Conservation (phyloP, 2,797 vertebrate species). For the Xenops minutus region DNA sequence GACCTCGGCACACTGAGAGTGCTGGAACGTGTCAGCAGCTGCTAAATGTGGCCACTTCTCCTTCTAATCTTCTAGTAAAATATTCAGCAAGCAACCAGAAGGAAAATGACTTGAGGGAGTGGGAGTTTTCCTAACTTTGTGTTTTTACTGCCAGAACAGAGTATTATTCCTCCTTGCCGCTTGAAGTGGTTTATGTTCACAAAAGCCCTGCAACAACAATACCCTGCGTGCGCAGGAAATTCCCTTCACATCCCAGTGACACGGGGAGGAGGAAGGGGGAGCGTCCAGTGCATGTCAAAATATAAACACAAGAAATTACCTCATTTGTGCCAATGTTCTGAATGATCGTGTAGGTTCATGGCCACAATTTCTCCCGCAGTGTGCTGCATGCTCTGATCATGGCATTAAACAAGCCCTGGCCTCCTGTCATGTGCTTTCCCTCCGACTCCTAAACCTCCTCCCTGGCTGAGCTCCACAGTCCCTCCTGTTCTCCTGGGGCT, state of each 20-base stretch:
- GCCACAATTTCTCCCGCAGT: not conserved
- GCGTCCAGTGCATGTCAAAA: not conserved
- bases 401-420: not conserved
- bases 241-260: slow-evolving; percentile 25
- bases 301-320: slow-evolving; percentile 21
- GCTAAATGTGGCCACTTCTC: not conserved
- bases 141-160: not conserved
- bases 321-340: not conserved
- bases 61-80: not conserved
- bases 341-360: not conserved
- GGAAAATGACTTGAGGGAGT: not conserved
- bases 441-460: not conserved
- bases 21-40: not conserved
- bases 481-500: not conserved
- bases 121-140: not conserved
- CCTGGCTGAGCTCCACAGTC: not conserved
- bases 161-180: not conserved
- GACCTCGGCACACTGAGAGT: not conserved
- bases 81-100: not conserved
- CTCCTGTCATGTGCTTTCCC: not conserved
- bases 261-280: not conserved
- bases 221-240: not conserved
- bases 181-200: slow-evolving; percentile 16
- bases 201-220: slow-evolving; percentile 22
- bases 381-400: not conserved